A percentile compares a stretch with the other conserved stretches of the same genome.
phyloP scores from a whole-genome alignment of 2,797 vertebrate genomes.

The Pipistrellus pipistrellus region DNA sequence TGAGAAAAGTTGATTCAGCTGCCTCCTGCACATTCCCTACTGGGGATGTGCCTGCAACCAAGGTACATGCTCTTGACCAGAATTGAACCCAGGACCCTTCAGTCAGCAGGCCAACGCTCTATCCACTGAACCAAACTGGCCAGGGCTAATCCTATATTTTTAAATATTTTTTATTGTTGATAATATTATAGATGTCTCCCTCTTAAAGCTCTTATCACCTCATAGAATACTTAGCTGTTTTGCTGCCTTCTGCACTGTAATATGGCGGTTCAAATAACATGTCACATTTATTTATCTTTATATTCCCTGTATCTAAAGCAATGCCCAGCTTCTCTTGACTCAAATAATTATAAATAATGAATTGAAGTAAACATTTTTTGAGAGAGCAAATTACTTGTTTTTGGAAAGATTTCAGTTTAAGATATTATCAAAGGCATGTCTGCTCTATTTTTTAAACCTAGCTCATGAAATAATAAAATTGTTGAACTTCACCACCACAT shows the following conservation, averaged over 20 bases:
- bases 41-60: no score
- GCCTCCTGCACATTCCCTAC: no score
- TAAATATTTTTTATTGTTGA: no score
- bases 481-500: neutral
- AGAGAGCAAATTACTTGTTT: slow-evolving; percentile 33
- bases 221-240: neutral
- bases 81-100: no score
- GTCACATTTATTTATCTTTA: neutral
- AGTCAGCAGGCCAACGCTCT: no score
- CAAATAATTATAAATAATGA: neutral
- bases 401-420: slow-evolving; percentile 48
- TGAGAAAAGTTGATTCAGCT: no score
- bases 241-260: neutral
- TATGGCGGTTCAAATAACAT: neutral
- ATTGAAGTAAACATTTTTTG: neutral
- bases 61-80: no score
- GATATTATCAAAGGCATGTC: neutral
- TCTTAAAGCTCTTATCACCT: neutral
- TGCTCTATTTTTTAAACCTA: slow-evolving; percentile 11
- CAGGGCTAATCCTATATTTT: no score
- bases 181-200: neutral
- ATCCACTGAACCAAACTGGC: no score
- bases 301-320: neutral
- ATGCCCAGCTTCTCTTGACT: neutral
- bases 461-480: slow-evolving; percentile 34